Conservation (phyloP, 2,797 vertebrate species). For the Glyptemys insculpta region DNA sequence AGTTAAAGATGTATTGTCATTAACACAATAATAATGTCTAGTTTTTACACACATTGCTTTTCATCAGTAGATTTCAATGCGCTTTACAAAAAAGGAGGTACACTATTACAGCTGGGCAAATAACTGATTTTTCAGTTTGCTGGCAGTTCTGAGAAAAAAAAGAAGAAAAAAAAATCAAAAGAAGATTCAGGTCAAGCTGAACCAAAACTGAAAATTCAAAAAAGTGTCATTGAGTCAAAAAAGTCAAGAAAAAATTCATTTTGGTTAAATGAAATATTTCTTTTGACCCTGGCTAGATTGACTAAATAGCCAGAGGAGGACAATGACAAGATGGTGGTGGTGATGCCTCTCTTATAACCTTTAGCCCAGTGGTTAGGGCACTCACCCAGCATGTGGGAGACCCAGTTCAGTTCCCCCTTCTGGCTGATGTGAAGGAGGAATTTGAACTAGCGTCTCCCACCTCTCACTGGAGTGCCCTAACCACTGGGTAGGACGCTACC, state of each 20-base stretch:
- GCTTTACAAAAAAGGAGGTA: background rate
- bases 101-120: background rate
- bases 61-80: background rate
- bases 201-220: background rate
- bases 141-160: background rate
- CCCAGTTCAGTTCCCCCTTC: background rate
- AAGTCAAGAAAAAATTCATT: background rate
- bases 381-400: background rate
- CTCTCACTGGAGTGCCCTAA: background rate
- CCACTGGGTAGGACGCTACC: background rate
- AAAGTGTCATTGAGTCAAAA: background rate
- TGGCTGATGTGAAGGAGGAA: background rate
- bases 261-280: background rate
- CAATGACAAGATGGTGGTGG: background rate
- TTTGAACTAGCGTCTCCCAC: background rate
- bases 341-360: background rate
- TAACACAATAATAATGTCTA: background rate
- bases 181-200: background rate
- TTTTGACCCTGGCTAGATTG: background rate
- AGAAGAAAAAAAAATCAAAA: background rate
- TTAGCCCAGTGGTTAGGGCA: background rate
- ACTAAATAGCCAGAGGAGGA: background rate
- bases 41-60: accelerated
- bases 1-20: background rate
- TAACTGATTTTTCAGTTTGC: background rate